Percentiles rank a stretch among this genome's conserved stretches.
These are phyloP conservation scores for Taxidea taxus DNA, from an alignment of 2,113 vertebrate species.

Conservation along the genomic window DNA sequence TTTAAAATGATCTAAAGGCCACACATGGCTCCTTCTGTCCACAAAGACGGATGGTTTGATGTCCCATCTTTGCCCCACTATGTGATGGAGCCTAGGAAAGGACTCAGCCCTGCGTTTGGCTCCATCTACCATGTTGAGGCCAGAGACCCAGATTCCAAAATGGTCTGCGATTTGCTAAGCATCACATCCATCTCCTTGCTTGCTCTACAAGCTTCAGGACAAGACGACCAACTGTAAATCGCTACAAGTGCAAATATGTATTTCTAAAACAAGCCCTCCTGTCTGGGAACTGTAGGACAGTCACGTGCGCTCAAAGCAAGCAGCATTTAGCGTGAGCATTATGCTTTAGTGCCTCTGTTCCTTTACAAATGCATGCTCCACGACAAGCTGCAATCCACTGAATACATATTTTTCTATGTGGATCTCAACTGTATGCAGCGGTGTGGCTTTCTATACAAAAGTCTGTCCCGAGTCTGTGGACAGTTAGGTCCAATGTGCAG, in stretches of 20 bases:
- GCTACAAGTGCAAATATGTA: background rate
- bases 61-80: background rate
- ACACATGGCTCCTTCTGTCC: conserved; percentile 48
- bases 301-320: conserved; percentile 8
- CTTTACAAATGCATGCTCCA: conserved; percentile 23
- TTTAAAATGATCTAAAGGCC: conserved; percentile 37
- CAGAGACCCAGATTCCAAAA: conserved; percentile 43
- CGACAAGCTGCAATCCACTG: background rate
- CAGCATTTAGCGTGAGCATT: background rate
- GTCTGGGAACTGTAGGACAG: background rate
- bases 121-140: background rate
- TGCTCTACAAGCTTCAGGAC: background rate
- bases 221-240: background rate
- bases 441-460: conserved; percentile 48
- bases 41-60: conserved; percentile 38
- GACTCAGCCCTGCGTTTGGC: background rate
- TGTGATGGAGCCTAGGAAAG: conserved; percentile 7
- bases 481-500: background rate
- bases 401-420: conserved; percentile 62
- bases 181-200: background rate
- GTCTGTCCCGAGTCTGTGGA: background rate
- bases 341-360: conserved; percentile 10
- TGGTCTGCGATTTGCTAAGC: background rate
- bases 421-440: background rate
- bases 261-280: conserved; percentile 43